Conservation (phyloP, 1,140 invertebrate species). For the Saxidomus purpurata region DNA sequence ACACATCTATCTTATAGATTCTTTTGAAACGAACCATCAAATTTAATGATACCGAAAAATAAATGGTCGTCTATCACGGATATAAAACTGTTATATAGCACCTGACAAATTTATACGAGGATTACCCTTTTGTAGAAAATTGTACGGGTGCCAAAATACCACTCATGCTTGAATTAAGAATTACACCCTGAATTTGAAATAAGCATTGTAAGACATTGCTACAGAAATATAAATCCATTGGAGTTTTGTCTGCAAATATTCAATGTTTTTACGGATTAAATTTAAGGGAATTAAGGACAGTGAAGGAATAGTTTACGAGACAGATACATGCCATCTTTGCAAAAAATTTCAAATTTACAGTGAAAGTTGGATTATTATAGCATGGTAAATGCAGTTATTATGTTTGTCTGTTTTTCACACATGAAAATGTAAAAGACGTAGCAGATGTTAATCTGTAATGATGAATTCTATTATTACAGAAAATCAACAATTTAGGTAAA, state of each 20-base stretch:
- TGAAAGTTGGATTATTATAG: too few species aligned
- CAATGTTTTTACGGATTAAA: conserved; percentile 5
- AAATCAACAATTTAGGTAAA: too few species aligned
- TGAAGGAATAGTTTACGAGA: not conserved
- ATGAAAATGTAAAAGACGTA: too few species aligned
- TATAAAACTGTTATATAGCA: not conserved
- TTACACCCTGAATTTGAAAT: not conserved
- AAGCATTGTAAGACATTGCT: not conserved
- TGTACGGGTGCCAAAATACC: conserved; percentile 25
- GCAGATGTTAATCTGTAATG: too few species aligned
- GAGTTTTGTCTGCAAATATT: conserved; percentile 7
- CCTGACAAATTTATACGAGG: conserved; percentile 19
- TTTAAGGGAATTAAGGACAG: not conserved
- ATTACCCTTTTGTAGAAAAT: conserved; percentile 41
- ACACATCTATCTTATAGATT: conserved; percentile 10
- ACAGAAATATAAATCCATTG: not conserved
- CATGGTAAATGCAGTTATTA: too few species aligned
- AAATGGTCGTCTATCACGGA: not conserved
- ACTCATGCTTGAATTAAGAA: conserved; percentile 12
- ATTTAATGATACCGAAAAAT: conserved; percentile 13
- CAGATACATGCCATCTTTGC: not conserved
- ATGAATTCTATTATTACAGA: too few species aligned
- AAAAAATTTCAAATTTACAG: too few species aligned
- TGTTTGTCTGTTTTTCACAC: too few species aligned
- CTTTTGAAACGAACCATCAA: conserved; percentile 25